Evolutionary conservation across 2,113 vertebrate species (phyloP), one percentile per base, ranked within the genome.

Genomic region (Campylomormyrus numenius): DNA sequence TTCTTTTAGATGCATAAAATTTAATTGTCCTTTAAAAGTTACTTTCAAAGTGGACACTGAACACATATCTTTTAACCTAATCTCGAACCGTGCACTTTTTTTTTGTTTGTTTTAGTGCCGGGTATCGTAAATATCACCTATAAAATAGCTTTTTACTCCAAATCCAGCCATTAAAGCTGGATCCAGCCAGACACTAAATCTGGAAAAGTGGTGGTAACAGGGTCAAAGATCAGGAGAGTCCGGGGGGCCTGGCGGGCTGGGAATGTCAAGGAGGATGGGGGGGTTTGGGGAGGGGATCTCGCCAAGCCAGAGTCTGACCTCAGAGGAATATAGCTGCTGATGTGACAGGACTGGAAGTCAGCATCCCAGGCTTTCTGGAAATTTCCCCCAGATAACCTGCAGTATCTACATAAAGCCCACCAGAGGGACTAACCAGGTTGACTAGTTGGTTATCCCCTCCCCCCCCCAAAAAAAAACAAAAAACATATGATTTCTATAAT

Each of bases 141-240:
- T 85, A 87, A 88, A 90, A 70, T 27, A 88, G 89, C 89, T 88
- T 88, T 90, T 88, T 77, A 87, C 46, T 46, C 66, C 48, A 88
- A 90, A 45, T n/a, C 80, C 48, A 58, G 88, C 89, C 48, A 24
- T 62, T 86, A 49, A 45, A 66, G 13, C 62, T 88, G 15, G 21
- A 88, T 46, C 31, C 74, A 45, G 77, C 13, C 17, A 58, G 31
- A 8, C 62, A 83, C 62, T 70, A 70, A 70, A 70, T 70, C 62
- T 70, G 62, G 62, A 70, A 13, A 70, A 31, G n/a, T 70, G 62
- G 62, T 31, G 62, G n/a, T 31, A 31, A 31, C n/a, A 13, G 62
- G 62, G 62, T 45, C 19, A 85, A 85, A 46, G 83, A 15, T 42
- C 39, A 48, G 39, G 39, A 35, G 19, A 45, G 35, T 4, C 2